phyloP scores from a whole-genome alignment of 2,797 vertebrate species.

The Paramormyrops hopkinsi region DNA sequence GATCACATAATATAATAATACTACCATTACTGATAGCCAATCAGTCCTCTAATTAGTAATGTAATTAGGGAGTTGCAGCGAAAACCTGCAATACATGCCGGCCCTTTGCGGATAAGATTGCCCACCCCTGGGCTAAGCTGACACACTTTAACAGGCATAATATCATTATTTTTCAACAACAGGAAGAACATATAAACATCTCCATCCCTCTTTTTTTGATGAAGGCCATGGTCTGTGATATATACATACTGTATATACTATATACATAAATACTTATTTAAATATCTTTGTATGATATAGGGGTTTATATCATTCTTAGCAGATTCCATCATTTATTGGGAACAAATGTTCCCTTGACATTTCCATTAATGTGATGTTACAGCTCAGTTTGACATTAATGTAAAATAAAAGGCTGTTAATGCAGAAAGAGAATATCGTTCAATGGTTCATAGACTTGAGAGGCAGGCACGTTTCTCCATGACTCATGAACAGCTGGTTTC shows the following conservation, averaged over 20 bases:
- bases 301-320: too few relatives aligned
- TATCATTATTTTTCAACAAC: not conserved
- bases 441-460: not conserved
- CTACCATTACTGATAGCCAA: not conserved
- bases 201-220: not conserved
- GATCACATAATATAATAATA: not conserved
- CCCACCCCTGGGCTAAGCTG: too few relatives aligned
- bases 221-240: not conserved
- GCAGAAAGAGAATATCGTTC: not conserved
- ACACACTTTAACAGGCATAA: not conserved
- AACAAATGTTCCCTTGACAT: not conserved
- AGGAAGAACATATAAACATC: not conserved
- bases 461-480: not conserved
- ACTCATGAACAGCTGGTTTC: not conserved
- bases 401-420: not conserved
- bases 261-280: not conserved
- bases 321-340: not conserved
- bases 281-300: too few relatives aligned
- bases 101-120: too few relatives aligned
- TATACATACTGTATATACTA: not conserved
- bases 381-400: not conserved
- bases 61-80: too few relatives aligned
- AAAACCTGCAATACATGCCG: too few relatives aligned
- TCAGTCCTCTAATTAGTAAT: too few relatives aligned
- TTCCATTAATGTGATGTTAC: not conserved